phyloP scores from a whole-genome alignment of 2,888 invertebrate species.

The Drosophila atripex region DNA sequence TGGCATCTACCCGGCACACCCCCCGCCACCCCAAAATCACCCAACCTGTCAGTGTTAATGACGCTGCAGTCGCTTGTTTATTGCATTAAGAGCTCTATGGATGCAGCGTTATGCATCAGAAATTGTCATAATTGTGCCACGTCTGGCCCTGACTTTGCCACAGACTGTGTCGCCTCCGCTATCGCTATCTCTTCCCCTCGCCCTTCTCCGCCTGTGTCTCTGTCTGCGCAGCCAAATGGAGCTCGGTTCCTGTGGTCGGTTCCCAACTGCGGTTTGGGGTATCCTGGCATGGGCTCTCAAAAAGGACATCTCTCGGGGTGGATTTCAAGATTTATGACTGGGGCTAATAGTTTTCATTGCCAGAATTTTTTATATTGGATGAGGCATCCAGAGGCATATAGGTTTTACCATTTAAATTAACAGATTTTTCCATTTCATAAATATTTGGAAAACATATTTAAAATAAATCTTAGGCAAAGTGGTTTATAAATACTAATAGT shows the following conservation, averaged over 20 bases:
- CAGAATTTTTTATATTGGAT: constrained; percentile 36
- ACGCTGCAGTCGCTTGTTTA: constrained; percentile 68
- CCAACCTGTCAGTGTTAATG: constrained; percentile 75
- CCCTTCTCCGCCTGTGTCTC: constrained; percentile 3
- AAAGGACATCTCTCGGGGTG: constrained; percentile 19
- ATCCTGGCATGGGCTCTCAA: constrained; percentile 5
- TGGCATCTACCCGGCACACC: neutral
- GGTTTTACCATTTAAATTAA: constrained; percentile 11
- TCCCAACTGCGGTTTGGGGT: constrained; percentile 21
- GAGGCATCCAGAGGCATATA: constrained; percentile 19
- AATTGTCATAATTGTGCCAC: constrained; percentile 79
- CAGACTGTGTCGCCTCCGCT: constrained; percentile 3
- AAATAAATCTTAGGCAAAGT: too few relatives aligned
- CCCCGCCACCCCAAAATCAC: neutral
- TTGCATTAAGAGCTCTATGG: constrained; percentile 75
- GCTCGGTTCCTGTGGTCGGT: constrained; percentile 46
- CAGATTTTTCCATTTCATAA: neutral
- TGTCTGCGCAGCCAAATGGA: constrained; percentile 36
- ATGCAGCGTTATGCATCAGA: constrained; percentile 77
- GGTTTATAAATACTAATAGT: too few relatives aligned
- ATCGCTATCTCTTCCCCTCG: neutral
- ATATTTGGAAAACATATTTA: neutral
- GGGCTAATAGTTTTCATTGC: constrained; percentile 72
- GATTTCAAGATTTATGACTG: constrained; percentile 64
- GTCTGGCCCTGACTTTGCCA: constrained; percentile 56